Percentiles rank a stretch among this genome's conserved stretches.
Conservation (phyloP, 2,888 invertebrate species). For the Dryobota labecula region DNA sequence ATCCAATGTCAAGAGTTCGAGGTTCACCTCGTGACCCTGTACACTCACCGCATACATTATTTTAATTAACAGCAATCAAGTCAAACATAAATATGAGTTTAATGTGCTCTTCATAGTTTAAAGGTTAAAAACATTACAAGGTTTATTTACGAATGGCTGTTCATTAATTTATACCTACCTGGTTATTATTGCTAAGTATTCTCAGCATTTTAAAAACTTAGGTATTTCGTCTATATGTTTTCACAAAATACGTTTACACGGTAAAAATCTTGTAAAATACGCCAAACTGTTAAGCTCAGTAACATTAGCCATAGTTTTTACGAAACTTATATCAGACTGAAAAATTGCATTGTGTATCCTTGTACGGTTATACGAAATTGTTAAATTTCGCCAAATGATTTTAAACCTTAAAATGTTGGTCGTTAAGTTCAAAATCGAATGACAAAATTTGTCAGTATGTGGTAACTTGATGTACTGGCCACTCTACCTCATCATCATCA, state of each 20-base stretch:
- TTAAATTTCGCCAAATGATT: too few relatives aligned
- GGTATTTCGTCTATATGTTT: background rate
- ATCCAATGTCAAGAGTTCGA: constrained; percentile 58
- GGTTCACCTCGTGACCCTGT: constrained; percentile 41
- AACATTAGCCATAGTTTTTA: constrained; percentile 10
- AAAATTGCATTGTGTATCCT: background rate
- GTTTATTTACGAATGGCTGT: constrained; percentile 12
- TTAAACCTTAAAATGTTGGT: too few relatives aligned
- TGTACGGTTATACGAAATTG: too few relatives aligned
- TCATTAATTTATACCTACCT: constrained; percentile 10
- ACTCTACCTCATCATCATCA: too few relatives aligned
- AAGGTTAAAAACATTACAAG: constrained; percentile 42
- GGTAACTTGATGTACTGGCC: too few relatives aligned
- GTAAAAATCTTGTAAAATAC: background rate
- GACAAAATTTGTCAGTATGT: too few relatives aligned
- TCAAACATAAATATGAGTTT: constrained; percentile 35
- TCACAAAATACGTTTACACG: background rate
- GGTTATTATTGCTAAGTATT: background rate
- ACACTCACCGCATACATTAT: constrained; percentile 34
- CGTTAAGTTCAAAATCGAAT: too few relatives aligned
- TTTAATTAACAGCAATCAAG: constrained; percentile 54
- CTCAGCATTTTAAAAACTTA: background rate
- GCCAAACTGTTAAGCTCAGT: background rate
- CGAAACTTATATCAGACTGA: background rate
- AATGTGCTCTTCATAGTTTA: constrained; percentile 31